Conservation (phyloP, 2,113 vertebrate species). For the Proterorhinus semilunaris region DNA sequence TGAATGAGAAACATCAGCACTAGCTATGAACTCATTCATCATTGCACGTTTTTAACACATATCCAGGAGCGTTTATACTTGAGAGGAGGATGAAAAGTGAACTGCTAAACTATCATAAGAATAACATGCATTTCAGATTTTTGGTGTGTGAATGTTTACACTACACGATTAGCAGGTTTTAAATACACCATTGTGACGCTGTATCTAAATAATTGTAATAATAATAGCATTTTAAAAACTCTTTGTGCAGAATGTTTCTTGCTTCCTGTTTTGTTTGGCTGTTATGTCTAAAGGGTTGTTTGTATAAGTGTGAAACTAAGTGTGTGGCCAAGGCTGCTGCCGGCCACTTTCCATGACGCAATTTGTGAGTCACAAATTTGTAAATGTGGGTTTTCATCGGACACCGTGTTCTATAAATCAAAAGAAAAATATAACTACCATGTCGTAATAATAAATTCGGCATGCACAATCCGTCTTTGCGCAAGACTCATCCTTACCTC, state of each 20-base stretch:
- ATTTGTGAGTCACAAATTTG: neutral
- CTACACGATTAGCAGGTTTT: too few relatives aligned
- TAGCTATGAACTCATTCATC: too few relatives aligned
- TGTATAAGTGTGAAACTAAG: slow-evolving; percentile 13
- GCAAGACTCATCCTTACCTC: slow-evolving; percentile 79
- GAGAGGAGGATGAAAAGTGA: too few relatives aligned
- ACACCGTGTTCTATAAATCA: neutral
- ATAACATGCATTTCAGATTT: too few relatives aligned
- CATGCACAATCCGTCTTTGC: neutral
- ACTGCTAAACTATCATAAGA: too few relatives aligned
- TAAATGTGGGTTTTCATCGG: neutral
- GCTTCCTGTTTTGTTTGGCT: slow-evolving; percentile 49
- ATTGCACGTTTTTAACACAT: too few relatives aligned
- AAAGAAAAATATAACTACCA: neutral
- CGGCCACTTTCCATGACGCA: slow-evolving; percentile 21
- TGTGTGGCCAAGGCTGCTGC: slow-evolving; percentile 3
- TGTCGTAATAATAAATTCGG: neutral
- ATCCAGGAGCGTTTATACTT: too few relatives aligned
- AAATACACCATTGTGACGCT: too few relatives aligned
- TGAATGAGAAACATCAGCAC: too few relatives aligned
- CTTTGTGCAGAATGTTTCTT: slow-evolving; percentile 11
- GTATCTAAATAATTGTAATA: neutral
- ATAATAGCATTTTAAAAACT: neutral
- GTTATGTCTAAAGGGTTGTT: neutral
- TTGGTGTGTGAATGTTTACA: too few relatives aligned